These are phyloP conservation scores for Ceratina australensis DNA, from an alignment of 1,140 invertebrate genomes.

Conservation along the genomic window DNA sequence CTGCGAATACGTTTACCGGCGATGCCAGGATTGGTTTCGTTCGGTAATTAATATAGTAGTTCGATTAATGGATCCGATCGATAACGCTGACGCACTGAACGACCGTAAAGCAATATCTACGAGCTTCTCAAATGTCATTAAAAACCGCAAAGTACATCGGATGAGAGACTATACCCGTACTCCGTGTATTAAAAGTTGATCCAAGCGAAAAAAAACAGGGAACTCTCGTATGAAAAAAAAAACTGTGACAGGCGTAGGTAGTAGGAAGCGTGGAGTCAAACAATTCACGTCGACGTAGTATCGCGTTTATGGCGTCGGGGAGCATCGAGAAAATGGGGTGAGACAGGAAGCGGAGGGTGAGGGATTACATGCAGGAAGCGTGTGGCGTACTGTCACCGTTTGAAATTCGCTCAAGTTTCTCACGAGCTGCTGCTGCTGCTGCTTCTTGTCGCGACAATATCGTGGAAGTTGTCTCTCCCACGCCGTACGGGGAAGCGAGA, in stretches of 20 bases:
- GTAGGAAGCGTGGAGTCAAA: too few species aligned
- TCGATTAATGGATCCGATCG: constrained; percentile 12
- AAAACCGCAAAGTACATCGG: too few species aligned
- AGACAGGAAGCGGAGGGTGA: neutral
- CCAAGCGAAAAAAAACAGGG: too few species aligned
- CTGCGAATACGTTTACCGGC: neutral
- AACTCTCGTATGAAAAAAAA: too few species aligned
- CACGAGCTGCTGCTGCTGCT: constrained; percentile 13
- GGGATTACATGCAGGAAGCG: neutral
- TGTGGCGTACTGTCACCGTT: neutral
- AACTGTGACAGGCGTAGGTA: too few species aligned
- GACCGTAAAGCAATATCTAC: too few species aligned
- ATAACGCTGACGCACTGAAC: neutral
- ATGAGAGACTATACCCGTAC: too few species aligned
- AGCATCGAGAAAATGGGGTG: neutral
- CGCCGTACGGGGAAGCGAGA: neutral
- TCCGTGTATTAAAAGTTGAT: too few species aligned
- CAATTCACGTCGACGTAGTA: neutral
- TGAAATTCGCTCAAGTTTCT: constrained; percentile 15
- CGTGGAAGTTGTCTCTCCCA: neutral
- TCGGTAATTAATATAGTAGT: constrained; percentile 1
- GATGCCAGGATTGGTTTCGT: constrained; percentile 2
- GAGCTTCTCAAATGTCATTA: too few species aligned
- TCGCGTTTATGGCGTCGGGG: neutral
- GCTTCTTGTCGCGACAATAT: constrained; percentile 14